Percentiles rank a stretch among this genome's conserved stretches.
Evolutionary conservation across 2,113 vertebrate genomes (phyloP).

Genomic region (Mus pahari): DNA sequence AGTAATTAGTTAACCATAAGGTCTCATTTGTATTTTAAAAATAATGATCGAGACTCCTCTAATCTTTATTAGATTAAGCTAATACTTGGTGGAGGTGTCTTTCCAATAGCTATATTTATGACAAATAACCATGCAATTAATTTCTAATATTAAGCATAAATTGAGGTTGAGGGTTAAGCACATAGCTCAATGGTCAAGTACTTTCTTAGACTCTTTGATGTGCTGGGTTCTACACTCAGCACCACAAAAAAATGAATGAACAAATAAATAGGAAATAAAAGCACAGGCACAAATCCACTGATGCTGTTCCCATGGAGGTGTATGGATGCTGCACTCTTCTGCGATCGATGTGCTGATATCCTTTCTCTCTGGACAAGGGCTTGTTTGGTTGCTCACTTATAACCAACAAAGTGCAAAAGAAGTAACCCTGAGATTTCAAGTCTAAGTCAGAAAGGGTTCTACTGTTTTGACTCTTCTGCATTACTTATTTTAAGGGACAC

Average conservation of each 20-base stretch:
- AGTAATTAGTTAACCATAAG: constrained; percentile 27
- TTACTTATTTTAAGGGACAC: neutral
- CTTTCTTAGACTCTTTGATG: neutral
- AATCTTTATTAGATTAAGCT: constrained; percentile 7
- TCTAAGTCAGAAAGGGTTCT: neutral
- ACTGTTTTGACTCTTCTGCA: neutral
- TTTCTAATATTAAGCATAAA: constrained; percentile 17
- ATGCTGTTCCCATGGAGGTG: neutral
- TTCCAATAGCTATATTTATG: neutral
- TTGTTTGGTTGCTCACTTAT: neutral
- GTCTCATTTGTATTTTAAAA: constrained; percentile 10
- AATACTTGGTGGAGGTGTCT: constrained; percentile 6
- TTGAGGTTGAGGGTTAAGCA: neutral
- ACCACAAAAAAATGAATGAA: neutral
- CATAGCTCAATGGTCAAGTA: neutral
- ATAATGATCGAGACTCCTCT: constrained; percentile 6
- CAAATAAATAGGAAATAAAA: neutral
- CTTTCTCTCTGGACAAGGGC: neutral
- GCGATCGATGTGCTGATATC: too few relatives aligned
- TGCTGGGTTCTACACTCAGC: neutral
- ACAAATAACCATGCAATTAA: neutral
- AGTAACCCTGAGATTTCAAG: neutral
- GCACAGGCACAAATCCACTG: neutral
- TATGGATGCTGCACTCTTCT: neutral
- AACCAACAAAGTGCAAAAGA: neutral